These are phyloP conservation scores for Hepsetus odoe DNA, from an alignment of 2,113 vertebrate species.

Conservation along the genomic window DNA sequence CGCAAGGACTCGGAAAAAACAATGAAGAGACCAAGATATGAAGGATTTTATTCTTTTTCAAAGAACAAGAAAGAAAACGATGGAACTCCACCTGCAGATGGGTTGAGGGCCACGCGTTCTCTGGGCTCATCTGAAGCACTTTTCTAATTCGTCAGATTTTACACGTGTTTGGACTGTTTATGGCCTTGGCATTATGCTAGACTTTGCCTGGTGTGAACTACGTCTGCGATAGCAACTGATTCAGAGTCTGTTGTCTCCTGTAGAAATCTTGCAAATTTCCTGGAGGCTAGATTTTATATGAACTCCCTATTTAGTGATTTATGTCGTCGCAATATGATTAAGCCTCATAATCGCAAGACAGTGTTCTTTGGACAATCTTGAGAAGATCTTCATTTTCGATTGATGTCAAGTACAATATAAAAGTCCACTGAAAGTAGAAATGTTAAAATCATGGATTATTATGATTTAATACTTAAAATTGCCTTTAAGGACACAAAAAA, in stretches of 20 bases:
- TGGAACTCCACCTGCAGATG: conserved; percentile 18
- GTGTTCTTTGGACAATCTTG: neutral
- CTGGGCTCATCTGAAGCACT: conserved; percentile 61
- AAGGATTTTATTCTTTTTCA: conserved; percentile 67
- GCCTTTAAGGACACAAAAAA: too few species aligned
- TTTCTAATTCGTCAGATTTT: conserved; percentile 57
- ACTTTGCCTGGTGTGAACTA: neutral
- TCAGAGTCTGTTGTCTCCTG: too few species aligned
- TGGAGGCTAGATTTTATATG: conserved; percentile 4
- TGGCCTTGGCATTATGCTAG: neutral
- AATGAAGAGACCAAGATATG: conserved; percentile 70
- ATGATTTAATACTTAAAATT: too few species aligned
- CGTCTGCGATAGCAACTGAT: neutral
- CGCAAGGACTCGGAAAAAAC: conserved; percentile 54
- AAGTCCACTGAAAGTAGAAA: neutral
- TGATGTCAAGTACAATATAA: neutral
- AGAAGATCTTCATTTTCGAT: too few species aligned
- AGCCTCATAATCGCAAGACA: neutral
- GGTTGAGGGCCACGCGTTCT: conserved; percentile 33
- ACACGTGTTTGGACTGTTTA: neutral
- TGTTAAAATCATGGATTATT: too few species aligned
- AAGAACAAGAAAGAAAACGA: conserved; percentile 27
- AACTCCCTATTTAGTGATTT: neutral
- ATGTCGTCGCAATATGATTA: neutral
- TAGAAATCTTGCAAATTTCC: too few species aligned